Base-by-base conservation (phyloP, 2,797 vertebrate genomes). In the Macropodus opercularis region DNA sequence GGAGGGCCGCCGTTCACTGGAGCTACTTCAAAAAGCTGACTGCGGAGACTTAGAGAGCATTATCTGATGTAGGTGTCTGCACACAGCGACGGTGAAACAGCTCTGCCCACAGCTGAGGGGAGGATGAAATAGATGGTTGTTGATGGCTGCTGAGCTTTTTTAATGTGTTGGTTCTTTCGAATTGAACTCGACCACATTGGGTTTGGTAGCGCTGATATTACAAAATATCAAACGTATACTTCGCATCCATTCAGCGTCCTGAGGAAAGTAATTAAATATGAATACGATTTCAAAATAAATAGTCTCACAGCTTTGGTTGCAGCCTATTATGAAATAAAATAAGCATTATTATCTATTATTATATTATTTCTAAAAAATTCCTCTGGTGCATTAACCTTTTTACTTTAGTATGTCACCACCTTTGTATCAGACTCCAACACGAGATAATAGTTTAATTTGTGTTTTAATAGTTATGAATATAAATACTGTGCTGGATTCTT, bases 41-140 rank as follows among this genome's bases (percentile, higher is more conserved):
- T 76, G 82, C 78, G 55, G 79, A 80, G 86, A 82, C 84, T 87
- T 82, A 80, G 80, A 89, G 83, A 87, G 86, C 71, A 57, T 79
- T 89, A 88, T 89, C 85, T 87, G 87, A 90, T 89, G 52, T 72
- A 72, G 78, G 80, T 77, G 80, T 85, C 69, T 81, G 71, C 69
- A 77, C 79, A 71, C 60, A 69, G 75, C 81, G 81, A 75, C 69
- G 75, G 68, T 34, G 72, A 38, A 75, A 51, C 72, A 27, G 80
- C 73, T 65, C 63, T 31, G 54, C 66, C 63, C 63, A 34, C 60
- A 26, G 21, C 69, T 35, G 75, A 65, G 69, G 57, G 47, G 68
- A 57, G 67, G 52, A 23, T 44, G 64, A 62, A 79, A 77, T 54
- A 56, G 67, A 46, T 17, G 14, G 18, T 14, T 40, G 54, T 10